phyloP scores from a whole-genome alignment of 2,113 vertebrate species.

The Grammomys dolichurus region DNA sequence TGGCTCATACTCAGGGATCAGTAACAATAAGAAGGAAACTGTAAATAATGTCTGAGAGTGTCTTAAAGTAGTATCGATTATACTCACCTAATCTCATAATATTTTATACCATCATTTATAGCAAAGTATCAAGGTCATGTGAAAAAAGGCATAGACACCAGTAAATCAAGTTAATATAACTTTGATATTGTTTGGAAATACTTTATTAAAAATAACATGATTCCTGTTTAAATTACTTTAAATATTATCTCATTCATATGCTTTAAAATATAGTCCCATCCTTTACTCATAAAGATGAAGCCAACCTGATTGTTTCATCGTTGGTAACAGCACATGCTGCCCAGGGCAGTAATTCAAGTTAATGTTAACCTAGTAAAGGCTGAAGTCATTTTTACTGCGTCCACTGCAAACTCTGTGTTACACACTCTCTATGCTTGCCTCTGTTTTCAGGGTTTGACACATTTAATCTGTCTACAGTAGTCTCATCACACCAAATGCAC shows the following conservation, averaged over 20 bases:
- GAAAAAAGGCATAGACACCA: neutral
- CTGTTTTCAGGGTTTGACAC: neutral
- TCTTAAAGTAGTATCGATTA: neutral
- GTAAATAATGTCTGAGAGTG: neutral
- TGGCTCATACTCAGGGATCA: neutral
- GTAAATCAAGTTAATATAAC: neutral
- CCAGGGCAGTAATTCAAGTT: neutral
- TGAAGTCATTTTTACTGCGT: neutral
- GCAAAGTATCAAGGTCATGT: neutral
- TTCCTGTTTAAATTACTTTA: neutral
- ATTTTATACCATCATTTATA: neutral
- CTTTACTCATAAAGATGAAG: neutral
- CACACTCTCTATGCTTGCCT: neutral
- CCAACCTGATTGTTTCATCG: neutral
- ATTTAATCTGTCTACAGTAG: neutral
- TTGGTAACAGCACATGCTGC: neutral
- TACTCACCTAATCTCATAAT: neutral
- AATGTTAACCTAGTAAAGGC: neutral
- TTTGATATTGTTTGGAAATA: neutral
- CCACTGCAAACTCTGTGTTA: neutral
- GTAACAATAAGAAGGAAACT: neutral
- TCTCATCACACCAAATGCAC: neutral
- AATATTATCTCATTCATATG: neutral
- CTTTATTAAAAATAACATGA: neutral
- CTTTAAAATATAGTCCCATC: neutral